phyloP scores from a whole-genome alignment of 64 coral and sea anemone species.

The Stichodactyla helianthus region DNA sequence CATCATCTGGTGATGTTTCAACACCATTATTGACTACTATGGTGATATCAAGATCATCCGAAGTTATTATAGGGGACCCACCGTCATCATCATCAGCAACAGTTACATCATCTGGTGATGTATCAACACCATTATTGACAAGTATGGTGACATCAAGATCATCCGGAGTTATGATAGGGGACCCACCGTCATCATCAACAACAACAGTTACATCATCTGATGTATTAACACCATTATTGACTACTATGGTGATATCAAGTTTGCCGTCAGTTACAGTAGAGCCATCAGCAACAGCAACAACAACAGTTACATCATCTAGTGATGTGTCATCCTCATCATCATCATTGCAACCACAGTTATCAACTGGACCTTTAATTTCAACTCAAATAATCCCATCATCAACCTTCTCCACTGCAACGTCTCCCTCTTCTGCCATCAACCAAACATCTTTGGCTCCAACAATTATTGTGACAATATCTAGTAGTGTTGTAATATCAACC shows the following conservation, averaged over 20 bases:
- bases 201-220: not conserved
- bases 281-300: too few species aligned
- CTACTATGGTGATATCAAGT: not conserved
- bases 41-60: not conserved
- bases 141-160: not conserved
- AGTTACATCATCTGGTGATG: not conserved
- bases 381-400: not conserved
- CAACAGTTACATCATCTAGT: not conserved
- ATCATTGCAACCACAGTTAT: not conserved
- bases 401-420: not conserved
- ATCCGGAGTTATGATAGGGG: too few species aligned
- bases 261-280: not conserved
- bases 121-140: not conserved
- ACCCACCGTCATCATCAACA: too few species aligned
- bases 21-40: not conserved
- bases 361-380: not conserved
- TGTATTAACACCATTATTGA: not conserved
- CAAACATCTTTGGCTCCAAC: constrained; percentile 10
- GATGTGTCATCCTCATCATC: too few species aligned
- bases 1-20: not conserved
- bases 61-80: not conserved
- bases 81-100: not conserved
- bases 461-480: constrained; percentile 4
- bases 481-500: not conserved
- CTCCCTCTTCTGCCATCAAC: constrained; percentile 35